Conservation (phyloP, 2,113 vertebrate species). For the Tyto alba region DNA sequence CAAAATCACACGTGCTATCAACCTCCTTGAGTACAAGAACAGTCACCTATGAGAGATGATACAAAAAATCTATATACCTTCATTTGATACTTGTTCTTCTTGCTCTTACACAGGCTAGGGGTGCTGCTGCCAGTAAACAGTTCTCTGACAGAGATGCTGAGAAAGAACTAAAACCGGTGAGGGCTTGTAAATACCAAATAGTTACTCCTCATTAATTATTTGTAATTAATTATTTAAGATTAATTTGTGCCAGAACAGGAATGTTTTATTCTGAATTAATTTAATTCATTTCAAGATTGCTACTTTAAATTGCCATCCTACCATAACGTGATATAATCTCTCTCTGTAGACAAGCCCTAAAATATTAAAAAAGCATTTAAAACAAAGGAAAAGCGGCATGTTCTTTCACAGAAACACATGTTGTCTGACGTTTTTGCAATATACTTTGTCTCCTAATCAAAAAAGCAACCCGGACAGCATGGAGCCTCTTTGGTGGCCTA, state of each 20-base stretch:
- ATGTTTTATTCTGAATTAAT: conserved; percentile 62
- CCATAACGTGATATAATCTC: conserved; percentile 55
- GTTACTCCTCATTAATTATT: conserved; percentile 61
- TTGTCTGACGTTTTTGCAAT: neutral
- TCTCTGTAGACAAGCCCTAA: conserved; percentile 57
- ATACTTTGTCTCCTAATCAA: neutral
- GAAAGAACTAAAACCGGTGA: conserved; percentile 34
- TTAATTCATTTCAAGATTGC: conserved; percentile 61
- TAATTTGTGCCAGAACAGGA: conserved; percentile 59
- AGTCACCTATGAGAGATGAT: fast-evolving
- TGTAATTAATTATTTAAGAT: conserved; percentile 64
- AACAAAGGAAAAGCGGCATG: neutral
- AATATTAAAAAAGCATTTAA: conserved; percentile 62
- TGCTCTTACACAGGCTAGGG: neutral
- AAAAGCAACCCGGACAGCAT: conserved; percentile 24
- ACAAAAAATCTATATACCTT: neutral
- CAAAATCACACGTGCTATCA: fast-evolving
- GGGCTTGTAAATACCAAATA: conserved; percentile 51
- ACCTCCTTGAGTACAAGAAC: neutral
- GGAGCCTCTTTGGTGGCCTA: neutral
- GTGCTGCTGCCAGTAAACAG: neutral
- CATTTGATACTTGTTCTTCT: neutral
- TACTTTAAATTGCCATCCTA: conserved; percentile 55
- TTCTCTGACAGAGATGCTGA: neutral
- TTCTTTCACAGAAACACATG: neutral